Evolutionary conservation across 2,113 vertebrate species (phyloP), one percentile per base, ranked within the genome.

Genomic region (Pteruthius melanotis): DNA sequence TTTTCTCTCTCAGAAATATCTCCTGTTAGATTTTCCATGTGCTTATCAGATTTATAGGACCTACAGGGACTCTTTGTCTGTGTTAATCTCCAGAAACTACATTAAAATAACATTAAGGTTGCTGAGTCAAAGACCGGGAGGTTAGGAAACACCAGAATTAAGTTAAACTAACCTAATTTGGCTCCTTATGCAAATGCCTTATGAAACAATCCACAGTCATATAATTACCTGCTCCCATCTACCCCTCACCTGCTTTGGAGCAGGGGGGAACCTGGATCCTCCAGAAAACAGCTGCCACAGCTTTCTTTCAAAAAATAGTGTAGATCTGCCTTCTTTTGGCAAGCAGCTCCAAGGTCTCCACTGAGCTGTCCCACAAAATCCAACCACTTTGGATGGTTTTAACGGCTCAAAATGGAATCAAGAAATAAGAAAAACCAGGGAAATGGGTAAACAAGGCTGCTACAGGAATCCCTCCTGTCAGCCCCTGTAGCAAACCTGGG

Each of bases 41-140:
- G 60, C 33, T 90, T 95, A 96, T 90, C 79, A 93, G 68, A 89
- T 94, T 96, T 96, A 77, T 47, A 68, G 68, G 83, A 75, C 74
- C 87, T 92, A n/a, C 9, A 6, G 82, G 93, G 71, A 90, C 82
- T 88, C 52, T 83, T 80, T 91, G 84, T 65, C 87, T 94, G 69
- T 52, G 74, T 93, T 92, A 92, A 69, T 86, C 88, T 83, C 80
- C 56, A 92, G 70, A 88, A 96, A 92, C 76, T 77, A 4, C 60
- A 93, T 49, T 93, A 89, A 95, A 95, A 77, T 65, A 91, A 81
- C 64, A 92, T 89, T 92, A 93, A 93, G 64, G 79, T 91, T 90
- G 60, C 83, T 16, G 57, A 90, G 90, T 86, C 92, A 94, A 94
- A 94, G 85, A 78, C 76, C 6, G 1, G 40, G 76, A 94, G 82